A percentile compares a stretch with the other conserved stretches of the same genome.
phyloP scores from a whole-genome alignment of 2,797 vertebrate genomes.

The Sebastes diploproa region DNA sequence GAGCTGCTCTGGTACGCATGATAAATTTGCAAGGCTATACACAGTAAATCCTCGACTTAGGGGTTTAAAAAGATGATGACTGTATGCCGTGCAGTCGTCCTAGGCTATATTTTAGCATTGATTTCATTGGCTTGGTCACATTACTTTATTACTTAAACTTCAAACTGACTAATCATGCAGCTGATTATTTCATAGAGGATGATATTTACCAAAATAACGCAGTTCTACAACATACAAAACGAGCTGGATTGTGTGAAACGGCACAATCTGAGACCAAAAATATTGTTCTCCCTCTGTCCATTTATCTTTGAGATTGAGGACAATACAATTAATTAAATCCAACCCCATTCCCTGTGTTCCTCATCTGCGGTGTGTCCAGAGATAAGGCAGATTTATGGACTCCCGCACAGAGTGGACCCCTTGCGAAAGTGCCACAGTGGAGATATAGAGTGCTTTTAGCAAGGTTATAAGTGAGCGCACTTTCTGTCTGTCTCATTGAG shows the following conservation, averaged over 20 bases:
- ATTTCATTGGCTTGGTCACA: constrained; percentile 23
- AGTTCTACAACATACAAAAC: background rate
- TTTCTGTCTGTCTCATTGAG: constrained; percentile 42
- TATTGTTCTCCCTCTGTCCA: constrained; percentile 26
- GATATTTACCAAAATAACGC: background rate
- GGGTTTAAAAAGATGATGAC: constrained; percentile 37
- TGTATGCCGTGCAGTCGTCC: background rate
- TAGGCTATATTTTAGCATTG: constrained; percentile 15
- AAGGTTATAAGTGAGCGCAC: constrained; percentile 46
- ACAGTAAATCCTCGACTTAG: constrained; percentile 36
- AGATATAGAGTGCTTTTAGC: constrained; percentile 57
- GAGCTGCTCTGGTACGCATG: constrained; percentile 34
- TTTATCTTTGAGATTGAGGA: constrained; percentile 53
- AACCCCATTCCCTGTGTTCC: constrained; percentile 13
- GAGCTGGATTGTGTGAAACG: background rate
- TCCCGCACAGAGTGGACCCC: constrained; percentile 22
- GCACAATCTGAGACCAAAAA: constrained; percentile 5
- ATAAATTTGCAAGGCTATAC: constrained; percentile 52
- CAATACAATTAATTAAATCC: constrained; percentile 61
- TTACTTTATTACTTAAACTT: constrained; percentile 28
- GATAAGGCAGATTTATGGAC: constrained; percentile 69
- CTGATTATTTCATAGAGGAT: background rate
- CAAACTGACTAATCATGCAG: background rate
- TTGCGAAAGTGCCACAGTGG: constrained; percentile 8
- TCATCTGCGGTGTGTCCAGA: constrained; percentile 44